Evolutionary conservation across 2,113 vertebrate species (phyloP), one percentile per base, ranked within the genome.

Genomic region (Osmerus eperlanus): DNA sequence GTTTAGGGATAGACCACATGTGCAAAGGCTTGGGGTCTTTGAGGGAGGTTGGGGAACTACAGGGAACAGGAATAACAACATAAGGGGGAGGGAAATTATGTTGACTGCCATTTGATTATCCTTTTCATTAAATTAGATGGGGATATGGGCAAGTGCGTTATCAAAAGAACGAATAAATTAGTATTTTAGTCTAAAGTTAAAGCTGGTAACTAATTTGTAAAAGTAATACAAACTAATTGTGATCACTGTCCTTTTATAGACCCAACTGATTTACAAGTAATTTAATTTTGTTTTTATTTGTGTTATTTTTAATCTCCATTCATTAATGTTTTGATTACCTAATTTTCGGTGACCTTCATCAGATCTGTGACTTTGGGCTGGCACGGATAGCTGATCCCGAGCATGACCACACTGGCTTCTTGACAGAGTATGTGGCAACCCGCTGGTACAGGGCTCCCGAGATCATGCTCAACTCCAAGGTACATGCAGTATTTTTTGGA

Each of bases 401-500:
- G 82, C 94, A 95, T 8, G 95, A 96, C 89, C 94, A 96, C 90
- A 96, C 95, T 1, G 94, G 95, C 54, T 96, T 96, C 80, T 73
- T 96, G 86, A 96, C 95, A 0, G 95, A 96, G 80, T 96, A 96
- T 0, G 95, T 96, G 85, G 95, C 95, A 18, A 96, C 95, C 0
- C 94, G 95, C 85, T 96, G 95, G 95, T 96, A 96, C 90, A 92
- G 95, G 51, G 95, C 95, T 60, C 95, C 95, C 53, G 95, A 96
- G 84, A 95, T 96, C 90, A 96, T 96, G 95, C 95, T 96, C 72
- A 96, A 96, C 89, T 96, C 95, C 69, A 96, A 96, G 94, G 95
- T 91, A 67, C 2, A 65, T 29, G n/a, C 52, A 6, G 47, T 18
- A n/a, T 18, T 41, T 4, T 52, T 25, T 14, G 23, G 64, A 21